Evolutionary conservation across 2,797 vertebrate species (phyloP).

Genomic region (Gallirallus australis): DNA sequence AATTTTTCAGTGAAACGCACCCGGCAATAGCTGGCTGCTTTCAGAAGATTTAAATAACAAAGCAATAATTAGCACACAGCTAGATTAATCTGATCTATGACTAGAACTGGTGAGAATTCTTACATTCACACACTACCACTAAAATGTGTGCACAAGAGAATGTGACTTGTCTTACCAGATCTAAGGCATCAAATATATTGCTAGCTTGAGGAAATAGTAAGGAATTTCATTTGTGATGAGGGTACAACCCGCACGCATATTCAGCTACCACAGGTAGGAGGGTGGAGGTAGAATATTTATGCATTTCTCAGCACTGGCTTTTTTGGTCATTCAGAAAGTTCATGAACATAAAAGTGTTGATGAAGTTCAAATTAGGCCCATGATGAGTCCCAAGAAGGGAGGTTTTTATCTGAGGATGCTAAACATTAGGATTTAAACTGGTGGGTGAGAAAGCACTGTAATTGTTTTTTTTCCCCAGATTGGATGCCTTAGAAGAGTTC

Average conservation of each 20-base stretch:
- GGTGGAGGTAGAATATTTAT: background rate
- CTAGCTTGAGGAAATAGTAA: background rate
- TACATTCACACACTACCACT: background rate
- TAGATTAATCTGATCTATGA: background rate
- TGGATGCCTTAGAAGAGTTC: background rate
- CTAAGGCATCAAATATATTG: background rate
- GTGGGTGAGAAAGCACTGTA: background rate
- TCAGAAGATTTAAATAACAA: background rate
- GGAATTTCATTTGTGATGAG: background rate
- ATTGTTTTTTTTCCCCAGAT: accelerated
- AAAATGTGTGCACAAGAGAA: background rate
- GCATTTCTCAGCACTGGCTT: background rate
- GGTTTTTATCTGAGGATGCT: background rate
- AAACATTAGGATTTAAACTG: background rate
- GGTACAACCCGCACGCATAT: background rate
- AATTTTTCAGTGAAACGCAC: background rate
- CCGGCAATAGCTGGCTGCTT: background rate
- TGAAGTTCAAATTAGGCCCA: background rate
- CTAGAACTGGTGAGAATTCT: background rate
- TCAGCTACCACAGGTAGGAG: background rate
- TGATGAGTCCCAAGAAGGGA: background rate
- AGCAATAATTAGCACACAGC: background rate
- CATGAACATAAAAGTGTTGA: background rate
- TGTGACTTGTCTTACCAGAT: background rate
- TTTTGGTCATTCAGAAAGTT: background rate